A percentile compares a stretch with the other conserved stretches of the same genome.
Conservation (phyloP, 2,797 vertebrate genomes). For the Hipposideros larvatus region DNA sequence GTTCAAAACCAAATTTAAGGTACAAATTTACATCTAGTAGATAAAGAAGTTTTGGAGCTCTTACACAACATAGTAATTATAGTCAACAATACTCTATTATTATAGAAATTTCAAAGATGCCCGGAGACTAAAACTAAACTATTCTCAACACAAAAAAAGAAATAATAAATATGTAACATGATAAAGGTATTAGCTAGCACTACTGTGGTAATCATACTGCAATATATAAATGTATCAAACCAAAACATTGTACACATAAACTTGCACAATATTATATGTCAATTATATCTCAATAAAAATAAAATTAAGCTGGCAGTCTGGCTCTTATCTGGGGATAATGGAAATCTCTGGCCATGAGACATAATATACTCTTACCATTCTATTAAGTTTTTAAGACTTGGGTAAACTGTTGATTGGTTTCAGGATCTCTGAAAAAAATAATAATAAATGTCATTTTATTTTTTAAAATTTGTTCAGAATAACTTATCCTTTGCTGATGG, state of each 20-base stretch:
- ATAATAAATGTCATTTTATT: slow-evolving; percentile 5
- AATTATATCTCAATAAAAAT: background rate
- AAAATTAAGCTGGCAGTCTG: background rate
- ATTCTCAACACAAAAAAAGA: background rate
- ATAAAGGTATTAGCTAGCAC: background rate
- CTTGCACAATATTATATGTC: background rate
- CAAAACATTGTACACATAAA: background rate
- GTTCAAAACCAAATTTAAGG: background rate
- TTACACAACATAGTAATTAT: background rate
- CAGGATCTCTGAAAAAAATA: slow-evolving; percentile 36
- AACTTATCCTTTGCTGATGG: slow-evolving; percentile 53
- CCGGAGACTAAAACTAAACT: background rate
- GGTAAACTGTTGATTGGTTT: slow-evolving; percentile 18
- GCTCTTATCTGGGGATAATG: background rate
- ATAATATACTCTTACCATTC: background rate
- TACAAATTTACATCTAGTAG: background rate
- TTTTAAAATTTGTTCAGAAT: slow-evolving; percentile 31
- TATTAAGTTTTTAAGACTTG: slow-evolving; percentile 20
- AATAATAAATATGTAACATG: background rate
- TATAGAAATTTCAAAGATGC: background rate
- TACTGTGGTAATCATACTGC: background rate
- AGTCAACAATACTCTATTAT: background rate
- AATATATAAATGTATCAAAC: background rate
- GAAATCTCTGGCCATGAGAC: background rate
- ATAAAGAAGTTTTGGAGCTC: background rate